Conservation (phyloP, 2,888 invertebrate genomes). For the Ecliptopera silaceata region DNA sequence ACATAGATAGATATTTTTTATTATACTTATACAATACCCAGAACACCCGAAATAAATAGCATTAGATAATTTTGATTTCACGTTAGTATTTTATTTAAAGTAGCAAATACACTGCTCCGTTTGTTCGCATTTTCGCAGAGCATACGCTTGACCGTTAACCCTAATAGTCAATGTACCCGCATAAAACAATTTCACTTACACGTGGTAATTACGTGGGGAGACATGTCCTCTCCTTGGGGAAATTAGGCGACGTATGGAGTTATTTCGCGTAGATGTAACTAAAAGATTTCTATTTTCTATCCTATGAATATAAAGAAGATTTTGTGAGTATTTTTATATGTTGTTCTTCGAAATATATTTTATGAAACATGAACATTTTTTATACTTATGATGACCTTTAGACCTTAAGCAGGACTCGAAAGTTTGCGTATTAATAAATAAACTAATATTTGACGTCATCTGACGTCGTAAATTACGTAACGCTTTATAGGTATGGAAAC, state of each 20-base stretch:
- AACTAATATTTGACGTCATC: too few species aligned
- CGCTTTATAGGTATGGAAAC: too few species aligned
- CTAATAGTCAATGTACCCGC: constrained; percentile 25
- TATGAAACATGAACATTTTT: background rate
- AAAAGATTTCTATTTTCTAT: constrained; percentile 42
- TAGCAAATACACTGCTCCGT: background rate
- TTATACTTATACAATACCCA: too few species aligned
- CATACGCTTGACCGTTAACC: background rate
- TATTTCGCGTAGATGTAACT: constrained; percentile 10
- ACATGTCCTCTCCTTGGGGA: constrained; percentile 42
- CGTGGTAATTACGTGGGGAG: constrained; percentile 47
- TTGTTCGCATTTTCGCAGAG: background rate
- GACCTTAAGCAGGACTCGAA: too few species aligned
- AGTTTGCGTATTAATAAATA: too few species aligned
- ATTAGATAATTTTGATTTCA: too few species aligned
- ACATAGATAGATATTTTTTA: too few species aligned
- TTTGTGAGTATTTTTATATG: constrained; percentile 3
- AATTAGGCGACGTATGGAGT: constrained; percentile 38
- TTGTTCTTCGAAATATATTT: too few species aligned
- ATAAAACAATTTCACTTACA: constrained; percentile 48
- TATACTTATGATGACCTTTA: too few species aligned
- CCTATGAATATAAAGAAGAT: constrained; percentile 50
- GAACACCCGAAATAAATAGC: too few species aligned
- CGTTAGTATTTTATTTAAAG: background rate
- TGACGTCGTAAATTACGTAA: too few species aligned